A percentile compares a stretch with the other conserved stretches of the same genome.
Conservation (phyloP, 2,888 invertebrate species). For the Dyspetes luteomarginatus region DNA sequence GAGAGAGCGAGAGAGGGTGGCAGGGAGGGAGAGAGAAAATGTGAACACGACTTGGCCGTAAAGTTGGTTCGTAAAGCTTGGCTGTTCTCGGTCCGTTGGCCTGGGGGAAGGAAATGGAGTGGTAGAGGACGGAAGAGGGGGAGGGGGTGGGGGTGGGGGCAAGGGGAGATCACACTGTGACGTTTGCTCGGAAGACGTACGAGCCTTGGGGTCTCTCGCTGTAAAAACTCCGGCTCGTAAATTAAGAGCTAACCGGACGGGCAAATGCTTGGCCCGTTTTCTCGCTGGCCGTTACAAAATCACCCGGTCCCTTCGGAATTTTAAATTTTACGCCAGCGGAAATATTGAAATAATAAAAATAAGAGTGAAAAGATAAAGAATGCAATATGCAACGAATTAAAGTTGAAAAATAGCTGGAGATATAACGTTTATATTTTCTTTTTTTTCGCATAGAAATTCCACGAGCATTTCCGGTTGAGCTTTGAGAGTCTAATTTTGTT, state of each 20-base stretch:
- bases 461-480: conserved; percentile 23
- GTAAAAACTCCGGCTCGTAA: conserved; percentile 42
- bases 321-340: background rate
- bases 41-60: conserved; percentile 32
- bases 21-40: conserved; percentile 6
- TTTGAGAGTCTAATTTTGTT: too few species aligned
- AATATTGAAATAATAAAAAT: conserved; percentile 34
- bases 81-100: conserved; percentile 14
- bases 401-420: background rate
- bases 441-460: conserved; percentile 29
- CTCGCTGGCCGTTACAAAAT: background rate
- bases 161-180: conserved; percentile 2
- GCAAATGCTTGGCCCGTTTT: background rate
- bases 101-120: background rate
- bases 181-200: conserved; percentile 44
- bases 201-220: background rate
- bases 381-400: conserved; percentile 37
- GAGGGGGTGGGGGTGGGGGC: too few species aligned
- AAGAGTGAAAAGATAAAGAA: conserved; percentile 54
- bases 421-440: background rate
- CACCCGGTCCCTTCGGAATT: conserved; percentile 17
- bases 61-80: conserved; percentile 47
- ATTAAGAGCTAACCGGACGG: conserved; percentile 41
- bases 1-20: background rate
- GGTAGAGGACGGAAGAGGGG: too few species aligned